phyloP scores from a whole-genome alignment of 2,797 vertebrate genomes.

The Macropus fuliginosus region DNA sequence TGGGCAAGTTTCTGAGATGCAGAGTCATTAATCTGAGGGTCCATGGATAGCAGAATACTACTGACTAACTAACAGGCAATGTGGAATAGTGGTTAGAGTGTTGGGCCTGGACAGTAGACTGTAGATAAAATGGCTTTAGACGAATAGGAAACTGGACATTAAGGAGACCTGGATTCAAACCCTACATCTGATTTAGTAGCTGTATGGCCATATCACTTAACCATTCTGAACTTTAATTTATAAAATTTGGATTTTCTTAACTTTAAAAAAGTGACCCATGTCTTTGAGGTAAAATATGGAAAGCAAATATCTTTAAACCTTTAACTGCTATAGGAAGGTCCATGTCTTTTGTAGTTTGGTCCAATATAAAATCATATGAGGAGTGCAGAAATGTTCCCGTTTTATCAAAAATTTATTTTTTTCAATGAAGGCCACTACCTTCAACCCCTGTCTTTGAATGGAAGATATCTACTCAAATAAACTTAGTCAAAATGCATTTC shows the following conservation, averaged over 20 bases:
- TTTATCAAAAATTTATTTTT: background rate
- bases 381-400: background rate
- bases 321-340: background rate
- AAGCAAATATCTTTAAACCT: background rate
- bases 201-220: background rate
- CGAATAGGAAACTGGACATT: background rate
- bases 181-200: background rate
- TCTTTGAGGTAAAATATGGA: background rate
- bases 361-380: background rate
- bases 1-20: background rate
- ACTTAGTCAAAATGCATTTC: slow-evolving; percentile 34
- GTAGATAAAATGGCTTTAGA: background rate
- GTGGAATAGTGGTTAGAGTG: background rate
- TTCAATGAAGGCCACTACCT: background rate
- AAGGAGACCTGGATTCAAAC: background rate
- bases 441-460: slow-evolving; percentile 12
- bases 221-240: background rate
- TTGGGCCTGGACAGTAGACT: background rate
- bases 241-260: background rate
- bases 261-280: background rate
- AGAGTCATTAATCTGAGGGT: background rate
- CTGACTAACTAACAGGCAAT: background rate
- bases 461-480: slow-evolving; percentile 37
- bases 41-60: background rate
- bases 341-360: background rate